Base-by-base conservation (phyloP, 2,888 invertebrate species). In the Drosophila merina region DNA sequence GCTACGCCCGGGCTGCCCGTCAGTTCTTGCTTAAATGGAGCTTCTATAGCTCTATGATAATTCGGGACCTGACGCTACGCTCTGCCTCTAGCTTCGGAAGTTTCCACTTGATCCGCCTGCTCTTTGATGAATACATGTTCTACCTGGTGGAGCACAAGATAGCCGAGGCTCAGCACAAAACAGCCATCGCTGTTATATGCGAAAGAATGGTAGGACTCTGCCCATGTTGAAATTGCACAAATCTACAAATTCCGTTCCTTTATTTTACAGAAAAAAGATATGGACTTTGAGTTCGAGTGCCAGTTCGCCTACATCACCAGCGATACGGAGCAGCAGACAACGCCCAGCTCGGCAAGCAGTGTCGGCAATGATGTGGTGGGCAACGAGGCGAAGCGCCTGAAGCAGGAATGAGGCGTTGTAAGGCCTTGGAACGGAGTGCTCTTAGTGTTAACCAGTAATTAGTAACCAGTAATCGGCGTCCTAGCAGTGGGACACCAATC, bases 121-220 rank as follows among this genome's bases (percentile, higher is more conserved):
- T 99, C 64, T 99, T 98, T 92, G 99, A 99, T 92, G 99, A 99
- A 92, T 99, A 99, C 92, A 99, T 99, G 96, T 98, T 98, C 93
- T 99, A 98, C 92, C 93, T 99, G 87, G 97, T 99, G 85, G 99
- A 99, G 93, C 97, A 98, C 89, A 96, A 97, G 92, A 98, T 99
- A 33, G 98, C 99, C 44, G 94, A 95, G 89, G 97, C 97, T 55
- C 96, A 95, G 57, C 95, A 96, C 76, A 96, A 96, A 90, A 97
- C 98, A 78, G 97, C 98, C 64, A 98, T 99, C 90, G 97, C 98
- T 80, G 98, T 99, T 73, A 97, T 99, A 95, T 92, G 93, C 56
- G 93, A 91, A 76, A 87, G 90, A 58, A 89, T 91, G 90, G 91
- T 91, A 84, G n/a, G 36, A 36, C 36, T 33, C 10, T 8, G 31